Evolutionary conservation across 2,797 vertebrate species (phyloP).

Genomic region (Morus bassanus): DNA sequence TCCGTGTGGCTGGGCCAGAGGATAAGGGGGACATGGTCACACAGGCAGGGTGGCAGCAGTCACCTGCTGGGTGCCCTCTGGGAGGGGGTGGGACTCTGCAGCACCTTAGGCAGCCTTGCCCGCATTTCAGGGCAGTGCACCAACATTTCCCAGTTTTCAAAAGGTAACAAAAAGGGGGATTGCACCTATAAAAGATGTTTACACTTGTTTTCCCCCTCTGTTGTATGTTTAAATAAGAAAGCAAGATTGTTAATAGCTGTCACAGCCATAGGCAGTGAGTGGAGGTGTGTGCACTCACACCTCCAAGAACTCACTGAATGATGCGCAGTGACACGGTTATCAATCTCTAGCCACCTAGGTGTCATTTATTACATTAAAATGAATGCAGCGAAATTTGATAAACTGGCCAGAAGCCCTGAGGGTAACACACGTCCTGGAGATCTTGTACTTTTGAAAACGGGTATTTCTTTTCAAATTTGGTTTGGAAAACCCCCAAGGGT

Average conservation of each 20-base stretch:
- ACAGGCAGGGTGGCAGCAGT: not conserved
- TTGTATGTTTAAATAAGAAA: not conserved
- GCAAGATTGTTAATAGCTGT: not conserved
- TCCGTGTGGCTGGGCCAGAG: fast-evolving
- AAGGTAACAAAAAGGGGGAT: not conserved
- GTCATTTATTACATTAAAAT: not conserved
- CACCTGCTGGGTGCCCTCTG: fast-evolving
- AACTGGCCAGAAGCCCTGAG: not conserved
- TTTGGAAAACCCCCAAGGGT: not conserved
- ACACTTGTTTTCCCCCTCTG: fast-evolving
- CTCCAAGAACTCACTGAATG: not conserved
- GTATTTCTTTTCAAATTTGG: not conserved
- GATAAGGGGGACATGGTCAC: not conserved
- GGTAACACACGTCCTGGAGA: not conserved
- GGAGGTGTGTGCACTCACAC: not conserved
- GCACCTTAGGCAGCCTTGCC: not conserved
- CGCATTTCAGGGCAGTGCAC: not conserved
- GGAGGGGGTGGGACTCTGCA: fast-evolving
- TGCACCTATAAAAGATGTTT: not conserved
- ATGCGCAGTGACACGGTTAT: fast-evolving
- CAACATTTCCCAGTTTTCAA: not conserved
- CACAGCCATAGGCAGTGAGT: fast-evolving
- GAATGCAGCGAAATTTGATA: not conserved
- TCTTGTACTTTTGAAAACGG: not conserved
- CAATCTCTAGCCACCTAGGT: not conserved